These are phyloP conservation scores for Picathartes gymnocephalus DNA, from an alignment of 2,113 vertebrate species.

Conservation along the genomic window DNA sequence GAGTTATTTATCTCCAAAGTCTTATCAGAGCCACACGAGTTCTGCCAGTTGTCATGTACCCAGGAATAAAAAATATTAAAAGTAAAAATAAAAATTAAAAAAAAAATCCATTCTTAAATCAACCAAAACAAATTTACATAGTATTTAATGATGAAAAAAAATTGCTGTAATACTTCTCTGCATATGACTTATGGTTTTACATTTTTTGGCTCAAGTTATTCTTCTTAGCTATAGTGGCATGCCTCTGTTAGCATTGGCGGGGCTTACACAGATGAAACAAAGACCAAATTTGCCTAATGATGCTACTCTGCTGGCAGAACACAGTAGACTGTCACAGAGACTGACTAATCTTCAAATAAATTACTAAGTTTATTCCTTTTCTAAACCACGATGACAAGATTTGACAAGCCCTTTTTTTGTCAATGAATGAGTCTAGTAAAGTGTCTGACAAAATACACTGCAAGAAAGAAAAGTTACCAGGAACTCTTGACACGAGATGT, in stretches of 20 bases:
- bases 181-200: not conserved
- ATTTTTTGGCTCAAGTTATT: not conserved
- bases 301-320: not conserved
- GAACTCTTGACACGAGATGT: not conserved
- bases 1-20: not conserved
- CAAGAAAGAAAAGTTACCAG: not conserved
- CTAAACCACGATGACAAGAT: not conserved
- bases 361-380: not conserved
- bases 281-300: not conserved
- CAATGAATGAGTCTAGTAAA: not conserved
- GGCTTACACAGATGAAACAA: not conserved
- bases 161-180: not conserved
- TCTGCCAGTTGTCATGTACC: not conserved
- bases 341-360: constrained; percentile 3
- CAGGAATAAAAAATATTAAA: not conserved
- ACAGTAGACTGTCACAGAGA: not conserved
- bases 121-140: not conserved
- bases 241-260: not conserved
- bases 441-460: not conserved
- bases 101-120: not conserved
- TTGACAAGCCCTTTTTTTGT: constrained; percentile 5
- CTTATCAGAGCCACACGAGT: not conserved
- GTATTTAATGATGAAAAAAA: not conserved
- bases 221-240: not conserved
- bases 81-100: too few relatives aligned